Base-by-base conservation (phyloP, 92 coral and sea anemone species). In the Siderastrea radians region DNA sequence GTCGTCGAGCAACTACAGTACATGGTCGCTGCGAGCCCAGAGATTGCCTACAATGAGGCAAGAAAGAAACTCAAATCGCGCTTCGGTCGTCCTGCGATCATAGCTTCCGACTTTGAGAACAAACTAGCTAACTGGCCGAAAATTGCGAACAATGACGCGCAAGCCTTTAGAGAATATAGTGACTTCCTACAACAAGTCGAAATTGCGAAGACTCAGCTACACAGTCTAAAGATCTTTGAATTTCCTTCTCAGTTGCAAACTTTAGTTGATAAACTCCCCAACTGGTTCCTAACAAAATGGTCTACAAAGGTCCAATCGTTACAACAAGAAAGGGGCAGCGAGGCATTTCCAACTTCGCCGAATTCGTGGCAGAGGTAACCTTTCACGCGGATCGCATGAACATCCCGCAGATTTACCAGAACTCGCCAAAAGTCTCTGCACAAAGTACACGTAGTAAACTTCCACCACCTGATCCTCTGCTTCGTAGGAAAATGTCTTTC, bases 181-280 rank as follows among this genome's bases (percentile, higher is more conserved):
- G 93, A 86, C 81, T 82, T 93, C 60, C 88, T 93, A 7, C 89
- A 86, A 45, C 93, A 93, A 90, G 96, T 90, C 3, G 86, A 58
- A 19, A 82, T 82, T n/a, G 93, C 95, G 15, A 92, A 90, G n/a
- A 43, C 61, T 54, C 78, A 76, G 52, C 17, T 92, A 2, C 50
- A 55, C 0, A 65, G 77, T 65, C 84, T 93, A 52, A 86, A 71
- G 72, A 86, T 93, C 46, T 90, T 89, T 79, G 93, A 93, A 59
- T 90, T 68, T 68, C 90, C 93, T 11, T 92, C 93, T 8, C 74
- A 92, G 72, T 16, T 90, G 10, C 88, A 90, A 55, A 46, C 85
- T 1, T 70, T 93, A 3, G 89, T 86, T 5, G 89, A 86, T 14
- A 93, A 89, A 51, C 85, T 90, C 3, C 93, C 91, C 47, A 70